phyloP scores from a whole-genome alignment of 2,888 invertebrate species.

The Lasius fuliginosus region DNA sequence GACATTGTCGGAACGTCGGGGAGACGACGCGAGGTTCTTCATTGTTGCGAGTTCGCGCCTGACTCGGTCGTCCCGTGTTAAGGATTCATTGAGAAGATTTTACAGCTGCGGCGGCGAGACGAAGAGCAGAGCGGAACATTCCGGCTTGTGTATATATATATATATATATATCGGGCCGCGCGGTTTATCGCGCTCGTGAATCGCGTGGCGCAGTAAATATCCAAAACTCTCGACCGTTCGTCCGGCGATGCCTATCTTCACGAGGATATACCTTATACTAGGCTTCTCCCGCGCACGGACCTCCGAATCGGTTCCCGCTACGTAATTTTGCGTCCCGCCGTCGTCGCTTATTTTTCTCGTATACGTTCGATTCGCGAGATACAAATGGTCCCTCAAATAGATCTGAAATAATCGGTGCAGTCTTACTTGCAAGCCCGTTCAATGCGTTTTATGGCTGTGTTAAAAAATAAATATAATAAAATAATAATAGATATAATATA shows the following conservation, averaged over 20 bases:
- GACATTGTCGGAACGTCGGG: conserved; percentile 42
- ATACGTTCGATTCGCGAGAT: neutral
- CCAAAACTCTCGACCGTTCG: conserved; percentile 31
- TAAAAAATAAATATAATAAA: no score
- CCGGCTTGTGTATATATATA: conserved; percentile 19
- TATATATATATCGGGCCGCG: conserved; percentile 53
- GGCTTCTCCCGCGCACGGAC: neutral
- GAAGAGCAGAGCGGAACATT: conserved; percentile 56
- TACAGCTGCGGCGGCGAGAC: conserved; percentile 36
- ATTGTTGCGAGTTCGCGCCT: conserved; percentile 27
- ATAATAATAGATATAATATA: no score
- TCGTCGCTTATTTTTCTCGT: neutral
- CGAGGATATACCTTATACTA: neutral
- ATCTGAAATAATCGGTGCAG: no score
- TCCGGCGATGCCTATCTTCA: conserved; percentile 31
- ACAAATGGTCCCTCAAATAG: neutral
- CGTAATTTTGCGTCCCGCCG: neutral
- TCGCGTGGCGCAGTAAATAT: conserved; percentile 63
- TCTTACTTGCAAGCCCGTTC: no score
- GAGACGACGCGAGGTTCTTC: conserved; percentile 15
- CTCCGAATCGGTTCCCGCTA: conserved; percentile 16
- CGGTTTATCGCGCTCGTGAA: conserved; percentile 66
- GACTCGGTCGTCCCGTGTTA: conserved; percentile 56
- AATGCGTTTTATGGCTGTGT: no score
- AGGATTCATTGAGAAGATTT: conserved; percentile 70